Conservation (phyloP, 2,888 invertebrate species). For the Spodoptera exigua region DNA sequence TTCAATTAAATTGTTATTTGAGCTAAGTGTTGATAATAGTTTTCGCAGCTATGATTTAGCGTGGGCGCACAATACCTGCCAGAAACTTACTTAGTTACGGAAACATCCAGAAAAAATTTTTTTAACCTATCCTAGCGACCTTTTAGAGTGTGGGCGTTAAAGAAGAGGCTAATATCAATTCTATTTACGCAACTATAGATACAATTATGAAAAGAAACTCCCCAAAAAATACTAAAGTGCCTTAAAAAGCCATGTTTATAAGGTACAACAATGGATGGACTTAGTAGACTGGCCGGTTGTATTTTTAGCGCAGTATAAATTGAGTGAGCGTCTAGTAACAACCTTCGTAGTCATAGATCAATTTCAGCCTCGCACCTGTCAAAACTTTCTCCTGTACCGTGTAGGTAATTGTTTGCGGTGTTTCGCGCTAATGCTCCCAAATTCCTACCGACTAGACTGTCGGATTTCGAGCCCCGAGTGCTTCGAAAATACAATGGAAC, state of each 20-base stretch:
- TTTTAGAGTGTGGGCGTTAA: too few species aligned
- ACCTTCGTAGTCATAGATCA: constrained; percentile 41
- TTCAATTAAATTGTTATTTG: too few species aligned
- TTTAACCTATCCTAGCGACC: too few species aligned
- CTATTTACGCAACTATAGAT: too few species aligned
- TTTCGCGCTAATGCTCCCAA: constrained; percentile 37
- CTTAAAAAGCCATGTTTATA: constrained; percentile 22
- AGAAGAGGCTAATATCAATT: too few species aligned
- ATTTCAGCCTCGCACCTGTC: constrained; percentile 54
- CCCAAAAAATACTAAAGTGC: background rate
- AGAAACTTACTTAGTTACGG: too few species aligned
- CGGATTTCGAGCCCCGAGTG: constrained; percentile 3
- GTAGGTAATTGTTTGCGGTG: constrained; percentile 52
- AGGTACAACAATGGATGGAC: constrained; percentile 39
- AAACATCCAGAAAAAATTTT: too few species aligned
- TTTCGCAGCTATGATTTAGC: too few species aligned
- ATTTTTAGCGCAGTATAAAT: constrained; percentile 50
- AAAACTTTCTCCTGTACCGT: constrained; percentile 49
- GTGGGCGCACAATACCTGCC: too few species aligned
- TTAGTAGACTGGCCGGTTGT: constrained; percentile 36
- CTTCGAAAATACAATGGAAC: constrained; percentile 6
- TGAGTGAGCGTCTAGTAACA: constrained; percentile 29
- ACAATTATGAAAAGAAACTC: background rate
- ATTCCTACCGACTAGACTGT: constrained; percentile 16
- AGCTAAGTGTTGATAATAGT: too few species aligned